Percentiles rank a stretch among this genome's conserved stretches.
Conservation (phyloP, 2,888 invertebrate genomes). For the Ypsolopha sequella region DNA sequence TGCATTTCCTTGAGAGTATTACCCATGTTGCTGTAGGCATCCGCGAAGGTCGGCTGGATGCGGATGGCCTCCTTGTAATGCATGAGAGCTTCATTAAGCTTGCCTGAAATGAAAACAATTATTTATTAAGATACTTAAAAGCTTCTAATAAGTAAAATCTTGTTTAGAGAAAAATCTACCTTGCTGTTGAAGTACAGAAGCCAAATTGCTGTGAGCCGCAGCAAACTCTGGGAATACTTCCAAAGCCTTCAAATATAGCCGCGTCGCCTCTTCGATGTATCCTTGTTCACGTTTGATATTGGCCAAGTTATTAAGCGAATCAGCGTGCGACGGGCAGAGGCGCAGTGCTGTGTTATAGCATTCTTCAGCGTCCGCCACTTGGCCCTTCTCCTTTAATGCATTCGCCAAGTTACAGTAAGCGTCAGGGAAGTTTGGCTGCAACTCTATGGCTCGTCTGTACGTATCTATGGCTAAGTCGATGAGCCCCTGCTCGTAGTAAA, state of each 20-base stretch:
- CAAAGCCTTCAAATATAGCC: constrained; percentile 91
- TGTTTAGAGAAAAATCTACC: constrained; percentile 58
- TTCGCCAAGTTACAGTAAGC: constrained; percentile 99
- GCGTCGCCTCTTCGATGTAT: constrained; percentile 97
- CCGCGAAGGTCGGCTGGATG: constrained; percentile 99
- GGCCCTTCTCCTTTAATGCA: constrained; percentile 98
- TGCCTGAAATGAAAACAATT: constrained; percentile 49
- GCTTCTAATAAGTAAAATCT: not conserved
- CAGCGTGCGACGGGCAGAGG: constrained; percentile 97
- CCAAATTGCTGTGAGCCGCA: constrained; percentile 98
- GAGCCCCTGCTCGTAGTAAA: constrained; percentile 99
- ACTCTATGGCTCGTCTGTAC: constrained; percentile 96
- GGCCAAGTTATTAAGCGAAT: constrained; percentile 97
- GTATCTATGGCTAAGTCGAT: constrained; percentile 99
- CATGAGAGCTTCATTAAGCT: constrained; percentile 96
- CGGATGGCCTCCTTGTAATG: constrained; percentile 99
- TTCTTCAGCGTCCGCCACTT: constrained; percentile 96
- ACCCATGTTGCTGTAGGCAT: constrained; percentile 99
- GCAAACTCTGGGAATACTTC: constrained; percentile 99
- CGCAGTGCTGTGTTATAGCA: constrained; percentile 97
- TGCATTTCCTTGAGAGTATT: constrained; percentile 99
- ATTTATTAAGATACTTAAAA: not conserved
- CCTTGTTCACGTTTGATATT: constrained; percentile 99
- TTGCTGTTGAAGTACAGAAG: constrained; percentile 98
- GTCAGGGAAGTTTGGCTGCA: constrained; percentile 99